Evolutionary conservation across 2,113 vertebrate species (phyloP).

Genomic region (Megaceryle maxima): DNA sequence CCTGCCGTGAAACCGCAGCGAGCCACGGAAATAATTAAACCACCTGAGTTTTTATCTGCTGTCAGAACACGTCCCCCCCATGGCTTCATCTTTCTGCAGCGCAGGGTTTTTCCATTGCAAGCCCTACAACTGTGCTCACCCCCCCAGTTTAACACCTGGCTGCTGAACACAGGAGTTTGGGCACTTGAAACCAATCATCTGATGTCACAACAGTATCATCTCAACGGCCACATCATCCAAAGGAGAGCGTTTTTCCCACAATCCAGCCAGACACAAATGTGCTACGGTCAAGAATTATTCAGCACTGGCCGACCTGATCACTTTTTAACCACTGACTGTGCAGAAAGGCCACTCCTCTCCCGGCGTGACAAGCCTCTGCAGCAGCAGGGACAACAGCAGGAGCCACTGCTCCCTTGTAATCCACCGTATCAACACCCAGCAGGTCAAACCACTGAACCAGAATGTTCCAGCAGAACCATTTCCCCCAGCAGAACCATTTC

Average conservation of each 20-base stretch:
- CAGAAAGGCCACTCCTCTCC: neutral
- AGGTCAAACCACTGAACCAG: neutral
- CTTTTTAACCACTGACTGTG: neutral
- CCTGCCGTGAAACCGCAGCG: accelerated
- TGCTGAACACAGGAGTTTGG: accelerated
- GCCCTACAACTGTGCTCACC: neutral
- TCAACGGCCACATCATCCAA: accelerated
- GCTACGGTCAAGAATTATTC: accelerated
- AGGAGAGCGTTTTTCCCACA: neutral
- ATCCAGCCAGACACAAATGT: neutral
- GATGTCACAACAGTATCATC: accelerated
- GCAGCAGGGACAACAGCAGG: neutral
- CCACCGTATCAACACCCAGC: accelerated
- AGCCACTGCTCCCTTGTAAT: too few species aligned
- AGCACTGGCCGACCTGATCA: accelerated
- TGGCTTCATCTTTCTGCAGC: neutral
- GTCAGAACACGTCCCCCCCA: accelerated
- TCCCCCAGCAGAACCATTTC: too few species aligned
- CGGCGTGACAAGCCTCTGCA: neutral
- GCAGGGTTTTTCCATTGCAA: accelerated
- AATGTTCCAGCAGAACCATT: neutral
- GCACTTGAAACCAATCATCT: accelerated
- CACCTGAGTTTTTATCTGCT: accelerated
- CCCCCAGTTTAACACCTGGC: neutral
- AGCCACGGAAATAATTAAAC: neutral